Percentiles rank a stretch among this genome's conserved stretches.
Conservation (phyloP, 2,797 vertebrate genomes). For the Tinamus major region DNA sequence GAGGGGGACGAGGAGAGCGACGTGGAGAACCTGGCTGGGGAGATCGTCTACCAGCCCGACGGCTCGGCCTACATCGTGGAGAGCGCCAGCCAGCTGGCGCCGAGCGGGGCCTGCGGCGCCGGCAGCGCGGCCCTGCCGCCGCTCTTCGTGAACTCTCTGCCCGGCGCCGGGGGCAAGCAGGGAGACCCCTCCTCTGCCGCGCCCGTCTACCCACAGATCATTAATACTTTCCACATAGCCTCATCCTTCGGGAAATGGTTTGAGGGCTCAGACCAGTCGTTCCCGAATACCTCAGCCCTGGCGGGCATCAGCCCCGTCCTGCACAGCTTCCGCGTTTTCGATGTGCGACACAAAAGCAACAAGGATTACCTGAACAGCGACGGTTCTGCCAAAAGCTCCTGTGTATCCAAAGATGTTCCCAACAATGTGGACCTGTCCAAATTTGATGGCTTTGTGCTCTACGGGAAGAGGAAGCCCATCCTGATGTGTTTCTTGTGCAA, state of each 20-base stretch:
- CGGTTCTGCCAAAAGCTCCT: constrained; percentile 99
- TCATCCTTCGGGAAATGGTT: constrained; percentile 99
- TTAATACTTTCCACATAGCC: constrained; percentile 99
- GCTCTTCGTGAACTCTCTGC: constrained; percentile 91
- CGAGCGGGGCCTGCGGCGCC: constrained; percentile 76
- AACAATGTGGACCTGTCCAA: constrained; percentile 99
- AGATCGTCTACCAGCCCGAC: constrained; percentile 98
- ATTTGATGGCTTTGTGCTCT: constrained; percentile 97
- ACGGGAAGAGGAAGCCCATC: constrained; percentile 99
- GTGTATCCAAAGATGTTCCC: constrained; percentile 99
- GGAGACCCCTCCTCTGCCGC: constrained; percentile 87
- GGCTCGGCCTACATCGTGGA: constrained; percentile 99
- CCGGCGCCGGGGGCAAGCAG: constrained; percentile 83
- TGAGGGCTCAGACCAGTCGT: constrained; percentile 96
- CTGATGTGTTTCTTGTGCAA: constrained; percentile 99
- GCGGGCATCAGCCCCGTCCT: constrained; percentile 98
- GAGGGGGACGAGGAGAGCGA: constrained; percentile 95
- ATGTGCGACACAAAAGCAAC: constrained; percentile 99
- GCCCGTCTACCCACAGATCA: constrained; percentile 97
- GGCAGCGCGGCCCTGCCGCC: constrained; percentile 77
- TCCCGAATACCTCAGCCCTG: constrained; percentile 99
- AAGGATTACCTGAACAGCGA: constrained; percentile 99
- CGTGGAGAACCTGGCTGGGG: constrained; percentile 97
- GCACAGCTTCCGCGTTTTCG: constrained; percentile 99
- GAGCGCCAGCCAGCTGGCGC: constrained; percentile 98